Evolutionary conservation across 2,113 vertebrate genomes (phyloP), one percentile per base, ranked within the genome.

Genomic region (Aplodontia rufa): DNA sequence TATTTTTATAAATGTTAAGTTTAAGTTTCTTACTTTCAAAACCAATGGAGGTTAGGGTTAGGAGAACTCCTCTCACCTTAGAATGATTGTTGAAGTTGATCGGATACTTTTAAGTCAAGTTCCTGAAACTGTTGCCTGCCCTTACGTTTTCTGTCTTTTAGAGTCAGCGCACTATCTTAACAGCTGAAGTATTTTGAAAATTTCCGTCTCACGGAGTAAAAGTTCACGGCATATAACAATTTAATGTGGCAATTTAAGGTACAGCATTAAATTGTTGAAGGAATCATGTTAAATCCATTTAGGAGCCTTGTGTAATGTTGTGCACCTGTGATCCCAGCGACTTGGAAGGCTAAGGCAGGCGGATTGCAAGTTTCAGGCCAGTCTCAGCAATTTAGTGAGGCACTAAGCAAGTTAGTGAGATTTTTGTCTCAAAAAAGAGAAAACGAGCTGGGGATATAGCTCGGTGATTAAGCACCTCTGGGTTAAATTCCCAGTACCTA

Each of bases 181-280:
- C 26, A 89, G 6, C n/a, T 76, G 9, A n/a, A 16, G 37, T 51
- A 24, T 75, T 66, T 88, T 76, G 69, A 49, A 88, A 94, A 88
- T 35, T 45, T 79, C 45, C 68, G 93, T 93, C 80, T 90, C 42
- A 40, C 37, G 51, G 75, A 7, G 4, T 71, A 16, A 75, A 66
- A 53, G 83, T 89, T 93, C 64, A 12, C 17, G 51, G 20, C 71
- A 26, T 42, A 17, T 47, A 55, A 14, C n/a, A 83, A 72, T 93
- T 47, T 87, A 32, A 66, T 19, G n/a, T 90, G 37, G 6, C 40
- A 68, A 19, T 64, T 86, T 11, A 69, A 53, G 66, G 16, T 37
- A 71, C 42, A 84, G 60, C 53, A 30, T 64, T 84, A 47, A 95
- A 71, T 96, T 83, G 89, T 83, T 60, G 13, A 82, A 76, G 82